Evolutionary conservation across 64 coral and sea anemone genomes (phyloP), one percentile per base, ranked within the genome.

Genomic region (Orbicella faveolata): DNA sequence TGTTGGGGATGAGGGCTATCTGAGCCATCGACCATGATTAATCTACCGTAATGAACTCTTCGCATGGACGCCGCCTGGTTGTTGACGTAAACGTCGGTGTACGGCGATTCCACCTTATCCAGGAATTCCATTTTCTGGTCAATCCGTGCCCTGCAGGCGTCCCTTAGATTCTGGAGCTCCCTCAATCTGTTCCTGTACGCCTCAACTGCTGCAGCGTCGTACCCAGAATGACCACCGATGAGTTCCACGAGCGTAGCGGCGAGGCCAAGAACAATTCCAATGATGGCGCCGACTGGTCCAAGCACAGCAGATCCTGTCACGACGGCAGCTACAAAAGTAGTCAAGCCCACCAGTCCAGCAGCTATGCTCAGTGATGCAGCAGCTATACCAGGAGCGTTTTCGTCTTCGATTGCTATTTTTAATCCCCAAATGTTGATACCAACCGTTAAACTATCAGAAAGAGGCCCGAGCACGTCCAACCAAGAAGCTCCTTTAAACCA

Each of bases 381-480:
- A 21, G 77, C 77, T 18, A 79, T 79, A n/a, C 77, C 77, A 79
- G 53, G 33, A 25, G 77, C 33, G 54, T 79, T 79, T 37, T 52
- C 37, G 21, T 79, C 77, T 52, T 36, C 37, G 77, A 79, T 79
- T 37, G 77, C 77, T 21, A 79, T 79, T 23, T 79, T 36, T 36
- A 79, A 36, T 52, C 77, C 77, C 77, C 77, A 79, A 17, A 79
- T 79, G n/a, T 79, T 79, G 14, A 79, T 33, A 52, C 77, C 77
- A 57, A 79, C 51, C 0, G 37, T 37, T 25, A 79, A 36, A 19
- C 33, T 57, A 79, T 79, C 77, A 26, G 77, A 52, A 26, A 79
- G 30, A 37, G 36, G 77, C 77, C 77, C 77, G n/a, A 79, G 77
- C 18, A 79, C 77, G 37, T 79, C 77, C 14, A 79, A 79, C 17